Evolutionary conservation across 2,113 vertebrate species (phyloP), one percentile per base, ranked within the genome.

Genomic region (Eublepharis macularius): DNA sequence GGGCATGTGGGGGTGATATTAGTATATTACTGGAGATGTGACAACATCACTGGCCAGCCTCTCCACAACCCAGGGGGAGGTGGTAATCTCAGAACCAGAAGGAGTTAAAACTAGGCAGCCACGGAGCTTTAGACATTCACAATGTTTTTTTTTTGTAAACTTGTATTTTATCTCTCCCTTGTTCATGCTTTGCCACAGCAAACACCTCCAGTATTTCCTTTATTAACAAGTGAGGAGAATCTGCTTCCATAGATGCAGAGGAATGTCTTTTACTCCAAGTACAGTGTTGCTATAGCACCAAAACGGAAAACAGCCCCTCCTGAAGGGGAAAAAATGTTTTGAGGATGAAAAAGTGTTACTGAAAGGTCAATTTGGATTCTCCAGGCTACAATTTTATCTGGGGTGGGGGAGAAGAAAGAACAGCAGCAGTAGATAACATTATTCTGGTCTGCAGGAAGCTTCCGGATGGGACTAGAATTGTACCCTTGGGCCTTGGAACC

Each of bases 221-320:
- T 87, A 68, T 91, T 69, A 83, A 82, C 73, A 91, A 93, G 87
- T 0, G 0, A 81, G 84, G 54, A 90, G 63, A 86, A 80, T 49
- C 87, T 93, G 92, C 89, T 76, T 84, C 90, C 78, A 85, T 45
- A 66, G 69, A 72, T 39, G 45, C 74, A 6, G 83, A 76, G 39
- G 87, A 93, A 91, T 86, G 85, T 63, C 90, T 94, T 90, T 92
- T 90, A 95, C 91, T 86, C 82, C 90, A 89, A 66, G 88, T 87
- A 34, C n/a, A 83, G 34, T 29, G 93, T 95, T 96, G 87, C 91
- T 82, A 94, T 93, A 86, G 91, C 83, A 95, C 93, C 83, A 39
- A 89, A 88, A 91, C 81, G 90, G 90, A 93, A 95, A 94, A 76
- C 75, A 76, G 32, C 90, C 74, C 83, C 87, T 73, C 5, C 7